These are phyloP conservation scores for Amblyopsis rosae DNA, from an alignment of 2,113 vertebrate species.

Conservation along the genomic window DNA sequence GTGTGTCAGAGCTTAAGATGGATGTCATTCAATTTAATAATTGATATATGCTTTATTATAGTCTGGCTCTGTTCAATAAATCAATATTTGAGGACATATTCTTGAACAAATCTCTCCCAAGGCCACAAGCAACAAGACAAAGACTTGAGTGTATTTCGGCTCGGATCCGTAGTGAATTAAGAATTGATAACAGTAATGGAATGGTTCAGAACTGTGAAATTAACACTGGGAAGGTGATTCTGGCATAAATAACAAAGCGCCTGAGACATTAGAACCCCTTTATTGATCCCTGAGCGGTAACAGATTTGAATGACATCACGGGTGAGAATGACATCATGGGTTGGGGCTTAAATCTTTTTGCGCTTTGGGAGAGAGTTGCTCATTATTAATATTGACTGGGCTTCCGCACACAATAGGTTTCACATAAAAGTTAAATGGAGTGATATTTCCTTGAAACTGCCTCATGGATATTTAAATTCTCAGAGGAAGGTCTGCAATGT, in stretches of 20 bases:
- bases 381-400: slow-evolving; percentile 1
- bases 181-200: slow-evolving; percentile 21
- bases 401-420: slow-evolving; percentile 1
- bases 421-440: slow-evolving; percentile 14
- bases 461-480: slow-evolving; percentile 42
- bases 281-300: not conserved
- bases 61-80: slow-evolving; percentile 18
- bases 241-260: slow-evolving; percentile 1
- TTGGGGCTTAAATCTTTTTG: not conserved
- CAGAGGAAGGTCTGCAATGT: no score
- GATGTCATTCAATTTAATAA: slow-evolving; percentile 8
- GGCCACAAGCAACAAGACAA: slow-evolving; percentile 16
- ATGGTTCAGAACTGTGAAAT: not conserved
- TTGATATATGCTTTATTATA: slow-evolving; percentile 16
- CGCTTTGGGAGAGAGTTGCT: slow-evolving; percentile 22
- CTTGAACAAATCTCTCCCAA: slow-evolving; percentile 16
- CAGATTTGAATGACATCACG: slow-evolving; percentile 5
- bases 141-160: not conserved
- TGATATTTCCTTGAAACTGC: slow-evolving; percentile 40
- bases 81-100: slow-evolving; percentile 3
- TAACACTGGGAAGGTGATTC: slow-evolving; percentile 1
- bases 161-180: slow-evolving; percentile 17
- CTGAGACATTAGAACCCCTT: no score
- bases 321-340: slow-evolving; percentile 7
- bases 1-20: not conserved